Conservation (phyloP, 2,888 invertebrate genomes). For the Scaptomyza caliginosa region DNA sequence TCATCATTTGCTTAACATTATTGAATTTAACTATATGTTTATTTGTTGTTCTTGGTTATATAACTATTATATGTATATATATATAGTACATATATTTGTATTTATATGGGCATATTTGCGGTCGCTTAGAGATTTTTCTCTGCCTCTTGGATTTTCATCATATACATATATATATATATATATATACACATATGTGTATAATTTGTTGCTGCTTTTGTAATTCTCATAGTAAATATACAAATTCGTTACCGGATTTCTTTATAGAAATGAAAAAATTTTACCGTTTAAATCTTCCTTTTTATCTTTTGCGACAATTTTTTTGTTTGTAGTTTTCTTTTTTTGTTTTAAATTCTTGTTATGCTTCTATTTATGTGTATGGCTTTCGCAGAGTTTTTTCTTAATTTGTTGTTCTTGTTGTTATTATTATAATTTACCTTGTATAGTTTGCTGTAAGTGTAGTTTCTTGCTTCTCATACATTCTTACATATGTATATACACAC, state of each 20-base stretch:
- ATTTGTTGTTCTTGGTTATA: constrained; percentile 78
- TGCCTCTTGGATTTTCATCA: constrained; percentile 45
- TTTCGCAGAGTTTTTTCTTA: constrained; percentile 44
- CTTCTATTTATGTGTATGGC: constrained; percentile 70
- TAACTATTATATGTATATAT: constrained; percentile 64
- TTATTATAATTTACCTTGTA: constrained; percentile 70
- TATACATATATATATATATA: constrained; percentile 34
- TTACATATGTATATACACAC: constrained; percentile 59
- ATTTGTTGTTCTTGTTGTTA: constrained; percentile 23
- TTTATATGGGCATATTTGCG: constrained; percentile 52
- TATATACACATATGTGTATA: constrained; percentile 36
- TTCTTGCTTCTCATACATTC: constrained; percentile 44
- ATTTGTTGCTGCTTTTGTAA: constrained; percentile 31
- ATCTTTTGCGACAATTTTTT: neutral
- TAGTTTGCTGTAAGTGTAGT: constrained; percentile 79
- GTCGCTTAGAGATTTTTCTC: constrained; percentile 36
- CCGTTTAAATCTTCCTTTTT: neutral
- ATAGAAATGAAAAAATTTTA: constrained; percentile 75
- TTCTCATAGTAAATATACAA: constrained; percentile 74
- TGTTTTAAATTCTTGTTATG: constrained; percentile 68
- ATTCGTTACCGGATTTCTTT: constrained; percentile 77
- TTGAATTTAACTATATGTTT: constrained; percentile 78
- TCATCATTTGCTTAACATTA: constrained; percentile 69
- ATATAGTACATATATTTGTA: constrained; percentile 37
- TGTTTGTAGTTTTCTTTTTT: constrained; percentile 10